phyloP scores from a whole-genome alignment of 1,140 invertebrate genomes.

The Campoletis sonorensis region DNA sequence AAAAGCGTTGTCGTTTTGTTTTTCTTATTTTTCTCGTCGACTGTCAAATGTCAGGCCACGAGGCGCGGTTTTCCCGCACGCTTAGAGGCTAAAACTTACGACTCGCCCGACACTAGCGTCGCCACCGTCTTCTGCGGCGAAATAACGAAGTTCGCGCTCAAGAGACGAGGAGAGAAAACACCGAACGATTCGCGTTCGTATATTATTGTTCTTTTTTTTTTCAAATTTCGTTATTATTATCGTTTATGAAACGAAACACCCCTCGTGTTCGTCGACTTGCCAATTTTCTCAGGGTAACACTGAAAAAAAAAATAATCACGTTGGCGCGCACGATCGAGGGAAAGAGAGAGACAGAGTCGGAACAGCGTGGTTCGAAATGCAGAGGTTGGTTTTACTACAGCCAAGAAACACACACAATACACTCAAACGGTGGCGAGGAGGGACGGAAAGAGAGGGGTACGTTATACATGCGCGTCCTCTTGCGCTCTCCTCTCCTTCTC shows the following conservation, averaged over 20 bases:
- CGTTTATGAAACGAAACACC: background rate
- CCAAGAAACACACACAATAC: background rate
- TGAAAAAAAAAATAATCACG: conserved; percentile 18
- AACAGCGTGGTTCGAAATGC: background rate
- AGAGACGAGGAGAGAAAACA: no score
- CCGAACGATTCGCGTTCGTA: no score
- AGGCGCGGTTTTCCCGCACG: conserved; percentile 15
- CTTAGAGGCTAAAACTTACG: background rate
- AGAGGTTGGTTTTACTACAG: background rate
- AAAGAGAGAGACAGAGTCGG: background rate
- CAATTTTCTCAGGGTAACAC: conserved; percentile 55
- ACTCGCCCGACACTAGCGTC: background rate
- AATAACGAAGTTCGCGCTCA: background rate
- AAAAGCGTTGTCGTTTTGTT: background rate
- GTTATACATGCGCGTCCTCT: background rate
- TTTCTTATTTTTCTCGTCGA: background rate
- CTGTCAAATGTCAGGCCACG: background rate
- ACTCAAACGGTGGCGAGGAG: background rate
- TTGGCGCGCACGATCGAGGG: background rate
- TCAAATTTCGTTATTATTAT: background rate
- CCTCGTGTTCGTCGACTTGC: conserved; percentile 50
- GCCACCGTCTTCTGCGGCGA: background rate
- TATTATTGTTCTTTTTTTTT: no score
- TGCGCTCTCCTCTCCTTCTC: conserved; percentile 44
- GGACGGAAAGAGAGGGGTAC: conserved; percentile 4